phyloP scores from a whole-genome alignment of 1,140 invertebrate genomes.

The Schlechtendalia chinensis region DNA sequence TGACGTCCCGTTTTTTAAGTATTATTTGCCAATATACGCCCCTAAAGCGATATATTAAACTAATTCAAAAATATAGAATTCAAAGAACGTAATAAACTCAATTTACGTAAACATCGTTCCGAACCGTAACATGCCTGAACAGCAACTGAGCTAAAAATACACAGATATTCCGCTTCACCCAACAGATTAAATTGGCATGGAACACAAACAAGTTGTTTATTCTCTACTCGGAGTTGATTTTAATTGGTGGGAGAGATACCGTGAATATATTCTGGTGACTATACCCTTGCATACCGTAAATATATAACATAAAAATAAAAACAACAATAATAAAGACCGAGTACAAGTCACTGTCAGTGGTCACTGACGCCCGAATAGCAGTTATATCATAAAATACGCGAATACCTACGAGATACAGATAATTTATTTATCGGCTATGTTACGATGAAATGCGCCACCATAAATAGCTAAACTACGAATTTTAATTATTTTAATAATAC shows the following conservation, averaged over 20 bases:
- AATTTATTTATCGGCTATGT: not conserved
- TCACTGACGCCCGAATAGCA: not conserved
- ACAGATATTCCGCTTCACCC: not conserved
- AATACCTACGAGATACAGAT: not conserved
- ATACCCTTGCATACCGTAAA: not conserved
- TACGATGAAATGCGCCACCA: no score
- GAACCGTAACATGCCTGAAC: no score
- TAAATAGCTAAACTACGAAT: no score
- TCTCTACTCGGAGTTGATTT: not conserved
- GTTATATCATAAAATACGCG: no score
- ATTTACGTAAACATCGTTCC: not conserved
- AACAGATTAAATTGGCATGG: not conserved
- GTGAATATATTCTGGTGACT: slow-evolving; percentile 1
- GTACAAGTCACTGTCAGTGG: not conserved
- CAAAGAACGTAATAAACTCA: not conserved
- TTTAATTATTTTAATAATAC: no score
- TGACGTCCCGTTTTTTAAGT: not conserved
- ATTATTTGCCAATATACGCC: not conserved
- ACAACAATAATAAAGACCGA: not conserved
- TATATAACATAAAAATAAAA: not conserved
- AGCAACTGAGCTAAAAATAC: slow-evolving; percentile 19
- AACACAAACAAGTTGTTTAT: slow-evolving; percentile 17
- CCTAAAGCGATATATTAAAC: not conserved
- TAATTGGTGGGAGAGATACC: not conserved
- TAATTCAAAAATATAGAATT: not conserved